These are phyloP conservation scores for Cricetomys ansorgei DNA, from an alignment of 2,113 vertebrate species.

Conservation along the genomic window DNA sequence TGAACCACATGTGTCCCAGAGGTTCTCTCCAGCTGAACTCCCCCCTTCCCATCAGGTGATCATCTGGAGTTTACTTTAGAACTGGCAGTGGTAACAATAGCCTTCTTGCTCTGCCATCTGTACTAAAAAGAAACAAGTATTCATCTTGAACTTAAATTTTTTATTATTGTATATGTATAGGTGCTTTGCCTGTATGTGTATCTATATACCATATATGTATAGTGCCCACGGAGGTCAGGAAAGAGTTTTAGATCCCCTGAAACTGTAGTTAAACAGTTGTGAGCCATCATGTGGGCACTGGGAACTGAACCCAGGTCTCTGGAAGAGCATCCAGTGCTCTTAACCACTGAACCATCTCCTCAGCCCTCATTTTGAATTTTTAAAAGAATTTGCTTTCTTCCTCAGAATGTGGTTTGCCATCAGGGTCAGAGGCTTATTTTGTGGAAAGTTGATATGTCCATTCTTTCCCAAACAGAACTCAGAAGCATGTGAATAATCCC, in stretches of 20 bases:
- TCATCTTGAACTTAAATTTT: neutral
- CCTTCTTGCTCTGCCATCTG: neutral
- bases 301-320: neutral
- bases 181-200: neutral
- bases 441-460: neutral
- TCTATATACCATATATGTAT: neutral
- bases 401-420: conserved; percentile 1
- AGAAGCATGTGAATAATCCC: neutral
- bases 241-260: neutral
- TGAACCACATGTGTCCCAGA: neutral
- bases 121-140: neutral
- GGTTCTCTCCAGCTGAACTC: neutral
- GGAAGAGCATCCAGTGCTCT: neutral
- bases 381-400: neutral
- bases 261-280: neutral
- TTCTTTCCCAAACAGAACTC: neutral
- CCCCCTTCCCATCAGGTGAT: neutral
- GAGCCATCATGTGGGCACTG: neutral
- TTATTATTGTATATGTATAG: neutral
- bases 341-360: neutral
- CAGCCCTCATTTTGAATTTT: neutral
- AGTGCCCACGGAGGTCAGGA: neutral
- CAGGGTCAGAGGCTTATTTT: neutral
- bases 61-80: conserved; percentile 4
- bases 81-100: conserved; percentile 16